Conservation (phyloP, 2,888 invertebrate genomes). For the Eledona agricola region DNA sequence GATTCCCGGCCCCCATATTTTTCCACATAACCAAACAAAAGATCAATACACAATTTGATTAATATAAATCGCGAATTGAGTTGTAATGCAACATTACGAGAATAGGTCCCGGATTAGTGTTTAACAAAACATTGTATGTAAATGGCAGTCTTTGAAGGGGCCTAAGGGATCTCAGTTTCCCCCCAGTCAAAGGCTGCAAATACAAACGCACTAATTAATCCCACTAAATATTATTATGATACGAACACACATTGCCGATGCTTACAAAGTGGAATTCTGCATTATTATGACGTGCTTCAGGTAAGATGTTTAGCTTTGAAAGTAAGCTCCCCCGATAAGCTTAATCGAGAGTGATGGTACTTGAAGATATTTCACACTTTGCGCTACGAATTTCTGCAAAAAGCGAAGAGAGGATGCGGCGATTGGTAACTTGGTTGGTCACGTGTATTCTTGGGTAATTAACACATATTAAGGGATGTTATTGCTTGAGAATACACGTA, state of each 20-base stretch:
- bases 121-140: constrained; percentile 17
- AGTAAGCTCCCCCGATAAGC: constrained; percentile 12
- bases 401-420: not conserved
- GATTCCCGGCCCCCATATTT: not conserved
- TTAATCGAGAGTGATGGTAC: constrained; percentile 11
- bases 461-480: constrained; percentile 94
- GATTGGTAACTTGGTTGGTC: constrained; percentile 78
- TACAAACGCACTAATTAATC: constrained; percentile 49
- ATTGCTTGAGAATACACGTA: constrained; percentile 99
- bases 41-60: constrained; percentile 4
- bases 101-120: constrained; percentile 1
- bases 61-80: constrained; percentile 4
- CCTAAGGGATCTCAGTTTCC: constrained; percentile 12
- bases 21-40: not conserved
- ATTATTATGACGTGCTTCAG: constrained; percentile 24
- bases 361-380: no score
- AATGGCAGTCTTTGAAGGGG: constrained; percentile 14
- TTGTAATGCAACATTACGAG: not conserved
- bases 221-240: constrained; percentile 44
- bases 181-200: constrained; percentile 41
- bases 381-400: no score
- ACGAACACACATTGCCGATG: constrained; percentile 31
- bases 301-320: constrained; percentile 23
- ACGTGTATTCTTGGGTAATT: constrained; percentile 99
- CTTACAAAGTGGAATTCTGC: constrained; percentile 21